Evolutionary conservation across 2,888 invertebrate species (phyloP).

Genomic region (Dermolepida albohirtum): DNA sequence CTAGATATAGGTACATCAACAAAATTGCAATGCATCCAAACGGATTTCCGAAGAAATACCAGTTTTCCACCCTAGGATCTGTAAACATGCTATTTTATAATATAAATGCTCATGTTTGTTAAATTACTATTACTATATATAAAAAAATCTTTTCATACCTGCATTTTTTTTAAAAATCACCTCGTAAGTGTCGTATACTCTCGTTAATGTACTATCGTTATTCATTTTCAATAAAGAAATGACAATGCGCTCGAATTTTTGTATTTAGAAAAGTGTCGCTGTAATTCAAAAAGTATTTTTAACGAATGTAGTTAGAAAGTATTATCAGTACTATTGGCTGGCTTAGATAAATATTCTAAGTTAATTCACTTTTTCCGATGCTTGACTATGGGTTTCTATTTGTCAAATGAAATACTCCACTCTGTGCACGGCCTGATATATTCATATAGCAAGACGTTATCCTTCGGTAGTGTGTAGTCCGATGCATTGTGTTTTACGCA

Average conservation of each 20-base stretch:
- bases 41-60: slow-evolving; percentile 18
- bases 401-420: too few species aligned
- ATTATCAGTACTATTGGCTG: too few species aligned
- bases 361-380: neutral
- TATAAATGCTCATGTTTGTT: neutral
- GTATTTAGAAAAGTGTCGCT: neutral
- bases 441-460: too few species aligned
- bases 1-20: slow-evolving; percentile 66
- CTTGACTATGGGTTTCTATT: too few species aligned
- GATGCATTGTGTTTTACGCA: too few species aligned
- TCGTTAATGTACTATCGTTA: slow-evolving; percentile 4
- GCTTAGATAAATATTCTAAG: too few species aligned
- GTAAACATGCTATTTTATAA: slow-evolving; percentile 40
- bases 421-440: too few species aligned
- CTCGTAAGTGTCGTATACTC: slow-evolving; percentile 8
- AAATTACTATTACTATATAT: too few species aligned
- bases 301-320: neutral
- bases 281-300: too few species aligned
- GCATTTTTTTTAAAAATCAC: slow-evolving; percentile 14
- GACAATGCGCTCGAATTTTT: neutral
- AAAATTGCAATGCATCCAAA: slow-evolving; percentile 47
- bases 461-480: too few species aligned
- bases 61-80: slow-evolving; percentile 55
- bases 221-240: neutral
- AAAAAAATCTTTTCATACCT: slow-evolving; percentile 6